Percentiles rank a stretch among this genome's conserved stretches.
phyloP scores from a whole-genome alignment of 1,140 invertebrate genomes.

The Euborellia annulipes region DNA sequence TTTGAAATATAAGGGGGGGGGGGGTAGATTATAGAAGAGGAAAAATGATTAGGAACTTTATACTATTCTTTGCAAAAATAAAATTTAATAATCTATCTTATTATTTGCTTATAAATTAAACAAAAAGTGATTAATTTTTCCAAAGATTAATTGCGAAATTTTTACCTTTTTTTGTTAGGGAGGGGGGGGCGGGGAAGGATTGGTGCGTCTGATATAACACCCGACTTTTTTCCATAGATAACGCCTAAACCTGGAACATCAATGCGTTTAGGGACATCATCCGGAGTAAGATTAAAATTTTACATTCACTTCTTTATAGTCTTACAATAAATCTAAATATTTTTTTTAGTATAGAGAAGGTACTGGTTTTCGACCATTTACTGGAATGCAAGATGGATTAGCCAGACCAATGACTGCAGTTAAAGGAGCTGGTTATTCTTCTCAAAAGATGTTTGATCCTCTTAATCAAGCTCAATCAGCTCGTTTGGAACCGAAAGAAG shows the following conservation, averaged over 20 bases:
- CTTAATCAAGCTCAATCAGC: slow-evolving; percentile 46
- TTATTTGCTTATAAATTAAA: too few species aligned
- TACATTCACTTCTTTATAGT: neutral
- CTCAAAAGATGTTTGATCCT: slow-evolving; percentile 58
- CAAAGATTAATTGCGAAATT: too few species aligned
- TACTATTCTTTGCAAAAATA: too few species aligned
- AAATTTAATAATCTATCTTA: too few species aligned
- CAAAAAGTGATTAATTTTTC: too few species aligned
- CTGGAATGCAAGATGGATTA: slow-evolving; percentile 19
- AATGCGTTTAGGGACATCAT: slow-evolving; percentile 34
- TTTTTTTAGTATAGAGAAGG: slow-evolving; percentile 14
- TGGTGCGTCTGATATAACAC: too few species aligned
- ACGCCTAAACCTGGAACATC: slow-evolving; percentile 30
- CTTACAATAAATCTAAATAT: neutral
- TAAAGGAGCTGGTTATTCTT: slow-evolving; percentile 86
- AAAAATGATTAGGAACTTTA: too few species aligned
- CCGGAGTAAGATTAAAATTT: slow-evolving; percentile 25
- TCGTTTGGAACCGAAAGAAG: slow-evolving; percentile 49
- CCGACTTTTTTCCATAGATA: too few species aligned
- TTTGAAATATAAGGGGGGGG: too few species aligned
- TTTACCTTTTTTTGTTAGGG: too few species aligned
- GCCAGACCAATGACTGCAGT: slow-evolving; percentile 86
- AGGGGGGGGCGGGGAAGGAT: too few species aligned
- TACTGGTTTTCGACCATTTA: slow-evolving; percentile 19
- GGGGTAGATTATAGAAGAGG: too few species aligned